phyloP scores from a whole-genome alignment of 1,140 invertebrate species.

The Spodoptera frugiperda region DNA sequence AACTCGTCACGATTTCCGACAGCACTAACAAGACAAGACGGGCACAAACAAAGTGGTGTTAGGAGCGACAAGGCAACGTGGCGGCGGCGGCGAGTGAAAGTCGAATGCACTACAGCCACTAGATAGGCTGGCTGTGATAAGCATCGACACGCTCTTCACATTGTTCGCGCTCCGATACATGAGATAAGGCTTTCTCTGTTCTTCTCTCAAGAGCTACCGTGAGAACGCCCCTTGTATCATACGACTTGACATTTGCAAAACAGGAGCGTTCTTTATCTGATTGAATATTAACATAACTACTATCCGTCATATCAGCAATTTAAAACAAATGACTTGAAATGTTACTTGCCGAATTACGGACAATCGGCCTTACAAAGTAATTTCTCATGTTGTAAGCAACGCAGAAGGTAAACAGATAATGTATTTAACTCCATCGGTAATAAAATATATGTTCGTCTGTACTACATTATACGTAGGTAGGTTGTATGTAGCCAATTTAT shows the following conservation, averaged over 20 bases:
- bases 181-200: conserved; percentile 79
- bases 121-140: conserved; percentile 74
- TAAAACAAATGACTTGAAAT: conserved; percentile 19
- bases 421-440: not conserved
- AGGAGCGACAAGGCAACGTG: conserved; percentile 56
- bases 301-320: conserved; percentile 33
- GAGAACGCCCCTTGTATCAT: conserved; percentile 67
- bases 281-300: conserved; percentile 51
- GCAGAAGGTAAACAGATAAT: not conserved
- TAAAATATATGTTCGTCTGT: conserved; percentile 21
- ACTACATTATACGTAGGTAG: too few species aligned
- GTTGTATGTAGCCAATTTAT: too few species aligned
- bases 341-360: conserved; percentile 3
- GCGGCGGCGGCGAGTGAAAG: conserved; percentile 67
- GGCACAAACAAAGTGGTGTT: conserved; percentile 64
- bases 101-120: conserved; percentile 67
- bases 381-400: conserved; percentile 8
- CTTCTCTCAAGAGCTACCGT: conserved; percentile 76
- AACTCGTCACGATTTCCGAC: conserved; percentile 56
- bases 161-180: conserved; percentile 78
- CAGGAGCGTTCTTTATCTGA: conserved; percentile 62
- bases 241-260: conserved; percentile 67
- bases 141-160: conserved; percentile 77
- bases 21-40: conserved; percentile 62
- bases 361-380: not conserved